Percentiles rank a stretch among this genome's conserved stretches.
Evolutionary conservation across 2,888 invertebrate genomes (phyloP).

Genomic region (Megalurothrips usitatus): DNA sequence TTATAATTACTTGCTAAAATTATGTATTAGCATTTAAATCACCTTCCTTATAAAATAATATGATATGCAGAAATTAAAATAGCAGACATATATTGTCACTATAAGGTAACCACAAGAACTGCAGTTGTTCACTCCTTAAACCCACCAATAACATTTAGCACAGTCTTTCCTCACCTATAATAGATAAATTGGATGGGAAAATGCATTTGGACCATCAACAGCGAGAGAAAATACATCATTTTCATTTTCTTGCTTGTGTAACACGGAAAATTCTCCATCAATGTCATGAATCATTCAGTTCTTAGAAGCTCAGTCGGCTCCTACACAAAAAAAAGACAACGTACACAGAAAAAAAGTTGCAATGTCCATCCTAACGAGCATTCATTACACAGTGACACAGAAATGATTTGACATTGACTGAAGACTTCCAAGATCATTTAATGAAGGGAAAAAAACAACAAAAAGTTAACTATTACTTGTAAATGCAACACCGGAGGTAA

Average conservation of each 20-base stretch:
- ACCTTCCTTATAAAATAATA: neutral
- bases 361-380: too few species aligned
- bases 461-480: too few species aligned
- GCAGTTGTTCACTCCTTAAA: neutral
- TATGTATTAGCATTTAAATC: neutral
- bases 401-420: too few species aligned
- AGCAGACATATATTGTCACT: neutral
- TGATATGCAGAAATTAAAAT: neutral
- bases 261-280: neutral
- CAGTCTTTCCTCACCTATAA: neutral
- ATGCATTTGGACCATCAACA: neutral
- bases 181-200: neutral
- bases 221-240: neutral
- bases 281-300: neutral
- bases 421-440: too few species aligned
- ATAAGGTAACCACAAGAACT: neutral
- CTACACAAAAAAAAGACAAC: neutral
- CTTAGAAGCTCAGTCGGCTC: neutral
- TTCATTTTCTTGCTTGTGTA: neutral
- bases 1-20: neutral
- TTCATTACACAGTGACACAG: too few species aligned
- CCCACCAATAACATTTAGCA: neutral
- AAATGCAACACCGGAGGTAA: too few species aligned
- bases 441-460: too few species aligned
- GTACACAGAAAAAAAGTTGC: neutral